phyloP scores from a whole-genome alignment of 2,113 vertebrate species.

The Chlamydotis undulata region DNA sequence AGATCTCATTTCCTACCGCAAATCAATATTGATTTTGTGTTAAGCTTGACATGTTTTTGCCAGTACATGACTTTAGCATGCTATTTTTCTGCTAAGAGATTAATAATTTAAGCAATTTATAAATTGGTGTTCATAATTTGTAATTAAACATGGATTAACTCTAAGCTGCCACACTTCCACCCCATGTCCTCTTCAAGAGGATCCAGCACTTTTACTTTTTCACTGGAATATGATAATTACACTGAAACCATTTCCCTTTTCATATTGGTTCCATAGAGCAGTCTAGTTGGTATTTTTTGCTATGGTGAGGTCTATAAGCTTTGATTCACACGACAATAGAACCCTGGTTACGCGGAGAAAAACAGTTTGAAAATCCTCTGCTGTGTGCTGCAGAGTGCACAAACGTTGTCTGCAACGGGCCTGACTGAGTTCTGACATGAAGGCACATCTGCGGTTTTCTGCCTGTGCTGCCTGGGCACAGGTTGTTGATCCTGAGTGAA shows the following conservation, averaged over 20 bases:
- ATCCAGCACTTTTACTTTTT: background rate
- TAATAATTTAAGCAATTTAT: background rate
- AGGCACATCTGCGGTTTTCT: background rate
- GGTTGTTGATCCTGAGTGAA: background rate
- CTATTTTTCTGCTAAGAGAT: background rate
- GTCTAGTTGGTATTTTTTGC: background rate
- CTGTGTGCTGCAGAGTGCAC: background rate
- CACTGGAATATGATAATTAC: background rate
- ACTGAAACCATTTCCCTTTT: background rate
- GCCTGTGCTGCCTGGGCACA: background rate
- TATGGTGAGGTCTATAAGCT: background rate
- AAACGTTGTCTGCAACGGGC: rapidly evolving
- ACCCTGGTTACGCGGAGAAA: background rate
- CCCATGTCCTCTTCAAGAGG: no score
- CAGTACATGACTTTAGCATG: background rate
- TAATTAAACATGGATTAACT: background rate
- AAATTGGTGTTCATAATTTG: background rate
- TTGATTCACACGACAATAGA: background rate
- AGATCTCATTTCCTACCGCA: background rate
- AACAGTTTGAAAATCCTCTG: background rate
- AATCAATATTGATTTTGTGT: background rate
- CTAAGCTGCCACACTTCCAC: background rate
- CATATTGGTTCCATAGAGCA: background rate
- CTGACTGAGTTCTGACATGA: background rate
- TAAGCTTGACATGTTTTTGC: background rate